Base-by-base conservation (phyloP, 1,140 invertebrate genomes). In the Drosophila subobscura region DNA sequence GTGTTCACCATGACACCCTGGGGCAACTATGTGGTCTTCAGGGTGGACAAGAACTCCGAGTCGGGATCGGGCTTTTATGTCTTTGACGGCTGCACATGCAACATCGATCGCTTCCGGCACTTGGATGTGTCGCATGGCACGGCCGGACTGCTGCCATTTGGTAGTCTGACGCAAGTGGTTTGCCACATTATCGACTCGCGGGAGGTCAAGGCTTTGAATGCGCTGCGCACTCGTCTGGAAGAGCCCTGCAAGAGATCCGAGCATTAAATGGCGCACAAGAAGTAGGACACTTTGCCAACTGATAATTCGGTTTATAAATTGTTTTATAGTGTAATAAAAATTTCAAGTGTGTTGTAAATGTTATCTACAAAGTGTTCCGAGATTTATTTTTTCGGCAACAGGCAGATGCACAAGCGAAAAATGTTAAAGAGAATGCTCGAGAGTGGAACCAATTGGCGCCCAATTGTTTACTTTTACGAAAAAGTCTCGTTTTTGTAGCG, bases 1-100 rank as follows among this genome's bases (percentile, higher is more conserved):
- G 73, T 90, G 7, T 61, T 91, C 0, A 66, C 68, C 4, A 85
- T 91, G 73, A 91, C 90, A 2, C 90, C 90, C 1, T 90, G 90
- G 89, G 90, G 89, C 10, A 90, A 90, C 50, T 91, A 79, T 66
- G 75, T 90, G 5, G 70, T 89, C n/a, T 91, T 91, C 47, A 70
- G 55, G 6, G 51, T 63, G 12, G 14, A 5, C 8, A 50, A 40
- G 29, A 56, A 6, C 12, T 5, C 29, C 8, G 6, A 12, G n/a
- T 8, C n/a, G 16, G 23, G 54, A 8, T 33, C 37, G 2, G 16
- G 23, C 37, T 91, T 52, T 63, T 88, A 72, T 45, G 41, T 76
- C 14, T 91, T 81, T 27, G 85, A 75, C 47, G 88, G 85, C 20
- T 89, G 85, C 44, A 90, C 75, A 8, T 89, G 85, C 56, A 72